These are phyloP conservation scores for Burhinus oedicnemus DNA, from an alignment of 2,113 vertebrate species.

Conservation along the genomic window DNA sequence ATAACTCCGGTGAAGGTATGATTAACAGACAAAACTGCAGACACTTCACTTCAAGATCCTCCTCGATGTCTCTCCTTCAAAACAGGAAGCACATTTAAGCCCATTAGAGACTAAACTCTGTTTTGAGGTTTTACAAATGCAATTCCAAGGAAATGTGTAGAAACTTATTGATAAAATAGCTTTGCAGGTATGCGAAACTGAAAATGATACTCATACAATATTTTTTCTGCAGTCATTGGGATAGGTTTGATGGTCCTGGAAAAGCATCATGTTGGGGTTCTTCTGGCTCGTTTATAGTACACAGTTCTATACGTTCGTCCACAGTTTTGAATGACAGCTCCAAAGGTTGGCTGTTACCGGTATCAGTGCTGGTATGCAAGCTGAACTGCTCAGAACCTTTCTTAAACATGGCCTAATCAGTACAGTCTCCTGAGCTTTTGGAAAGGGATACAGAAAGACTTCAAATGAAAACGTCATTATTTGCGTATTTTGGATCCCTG, in stretches of 20 bases:
- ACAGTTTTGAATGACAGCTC: neutral
- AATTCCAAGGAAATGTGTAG: neutral
- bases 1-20: neutral
- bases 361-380: neutral
- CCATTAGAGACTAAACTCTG: neutral
- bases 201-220: neutral
- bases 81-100: neutral
- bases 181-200: neutral
- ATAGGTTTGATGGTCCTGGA: neutral
- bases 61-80: neutral
- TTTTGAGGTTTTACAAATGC: neutral
- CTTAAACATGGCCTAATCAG: neutral
- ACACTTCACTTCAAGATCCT: neutral
- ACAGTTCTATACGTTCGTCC: neutral
- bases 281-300: neutral
- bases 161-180: neutral
- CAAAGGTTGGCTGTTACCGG: neutral
- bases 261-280: neutral
- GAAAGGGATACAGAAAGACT: neutral
- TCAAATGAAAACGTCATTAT: neutral
- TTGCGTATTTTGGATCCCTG: neutral
- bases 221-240: neutral
- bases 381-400: neutral
- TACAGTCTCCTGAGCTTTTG: too few species aligned
- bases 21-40: slow-evolving; percentile 34